Conservation (phyloP, 2,113 vertebrate genomes). For the Mastomys coucha region DNA sequence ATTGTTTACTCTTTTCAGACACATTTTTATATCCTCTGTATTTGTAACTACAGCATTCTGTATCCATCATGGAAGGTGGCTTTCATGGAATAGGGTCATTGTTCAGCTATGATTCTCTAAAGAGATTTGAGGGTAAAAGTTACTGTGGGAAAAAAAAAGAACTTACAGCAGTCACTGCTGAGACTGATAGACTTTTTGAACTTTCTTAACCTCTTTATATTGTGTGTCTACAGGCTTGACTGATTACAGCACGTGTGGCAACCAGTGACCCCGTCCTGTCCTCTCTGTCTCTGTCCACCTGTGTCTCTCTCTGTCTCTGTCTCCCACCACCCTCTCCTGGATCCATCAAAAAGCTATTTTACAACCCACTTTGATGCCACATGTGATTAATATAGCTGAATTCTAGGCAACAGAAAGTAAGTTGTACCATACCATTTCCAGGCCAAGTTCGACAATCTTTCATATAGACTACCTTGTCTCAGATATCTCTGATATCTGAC, state of each 20-base stretch:
- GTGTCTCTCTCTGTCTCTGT: no score
- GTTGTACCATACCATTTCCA: not conserved
- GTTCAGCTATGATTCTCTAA: not conserved
- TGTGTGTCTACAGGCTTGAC: not conserved
- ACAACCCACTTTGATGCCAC: not conserved
- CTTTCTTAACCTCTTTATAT: not conserved
- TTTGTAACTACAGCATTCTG: not conserved
- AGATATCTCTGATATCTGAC: not conserved
- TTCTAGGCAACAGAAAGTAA: not conserved
- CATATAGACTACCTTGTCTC: not conserved
- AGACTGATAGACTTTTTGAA: not conserved
- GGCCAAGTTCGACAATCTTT: not conserved
- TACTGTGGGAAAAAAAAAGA: not conserved
- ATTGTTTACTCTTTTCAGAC: slow-evolving; percentile 4
- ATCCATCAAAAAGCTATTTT: not conserved
- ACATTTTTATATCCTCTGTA: not conserved
- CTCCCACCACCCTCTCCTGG: not conserved
- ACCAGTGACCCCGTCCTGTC: not conserved
- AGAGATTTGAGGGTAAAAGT: not conserved
- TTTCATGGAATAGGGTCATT: not conserved
- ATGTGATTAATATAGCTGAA: not conserved
- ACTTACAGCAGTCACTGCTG: not conserved
- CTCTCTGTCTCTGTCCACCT: not conserved
- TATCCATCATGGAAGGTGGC: not conserved
- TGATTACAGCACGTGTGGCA: not conserved